phyloP scores from a whole-genome alignment of 2,888 invertebrate genomes.

The Meganola albula region DNA sequence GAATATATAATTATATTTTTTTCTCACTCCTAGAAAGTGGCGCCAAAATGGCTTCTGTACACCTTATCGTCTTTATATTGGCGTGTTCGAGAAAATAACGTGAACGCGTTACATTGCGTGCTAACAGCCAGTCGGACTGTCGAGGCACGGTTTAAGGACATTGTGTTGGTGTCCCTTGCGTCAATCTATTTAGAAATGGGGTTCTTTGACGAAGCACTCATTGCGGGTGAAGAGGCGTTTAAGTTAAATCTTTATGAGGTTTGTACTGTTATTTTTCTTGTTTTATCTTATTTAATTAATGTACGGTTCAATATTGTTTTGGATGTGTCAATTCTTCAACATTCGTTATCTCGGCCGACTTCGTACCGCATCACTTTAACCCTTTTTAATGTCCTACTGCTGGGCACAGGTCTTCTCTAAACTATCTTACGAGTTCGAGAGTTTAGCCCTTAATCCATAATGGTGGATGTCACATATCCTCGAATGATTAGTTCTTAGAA shows the following conservation, averaged over 20 bases:
- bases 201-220: slow-evolving; percentile 80
- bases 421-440: too few relatives aligned
- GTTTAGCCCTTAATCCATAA: too few relatives aligned
- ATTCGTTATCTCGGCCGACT: too few relatives aligned
- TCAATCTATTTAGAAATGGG: slow-evolving; percentile 83
- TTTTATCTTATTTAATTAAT: too few relatives aligned
- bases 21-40: slow-evolving; percentile 80
- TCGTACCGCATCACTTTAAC: too few relatives aligned
- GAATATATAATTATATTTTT: not conserved
- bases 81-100: slow-evolving; percentile 83
- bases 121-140: slow-evolving; percentile 71
- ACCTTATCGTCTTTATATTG: slow-evolving; percentile 87
- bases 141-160: slow-evolving; percentile 77
- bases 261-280: too few relatives aligned
- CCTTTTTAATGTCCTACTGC: too few relatives aligned
- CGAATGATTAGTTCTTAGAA: too few relatives aligned
- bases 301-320: too few relatives aligned
- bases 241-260: slow-evolving; percentile 81
- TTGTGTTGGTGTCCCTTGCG: slow-evolving; percentile 83
- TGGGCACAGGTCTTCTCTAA: too few relatives aligned
- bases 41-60: slow-evolving; percentile 84
- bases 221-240: slow-evolving; percentile 79
- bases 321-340: too few relatives aligned
- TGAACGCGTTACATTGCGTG: slow-evolving; percentile 84
- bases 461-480: too few relatives aligned